Conservation (phyloP, 2,113 vertebrate genomes). For the Pristiophorus japonicus region DNA sequence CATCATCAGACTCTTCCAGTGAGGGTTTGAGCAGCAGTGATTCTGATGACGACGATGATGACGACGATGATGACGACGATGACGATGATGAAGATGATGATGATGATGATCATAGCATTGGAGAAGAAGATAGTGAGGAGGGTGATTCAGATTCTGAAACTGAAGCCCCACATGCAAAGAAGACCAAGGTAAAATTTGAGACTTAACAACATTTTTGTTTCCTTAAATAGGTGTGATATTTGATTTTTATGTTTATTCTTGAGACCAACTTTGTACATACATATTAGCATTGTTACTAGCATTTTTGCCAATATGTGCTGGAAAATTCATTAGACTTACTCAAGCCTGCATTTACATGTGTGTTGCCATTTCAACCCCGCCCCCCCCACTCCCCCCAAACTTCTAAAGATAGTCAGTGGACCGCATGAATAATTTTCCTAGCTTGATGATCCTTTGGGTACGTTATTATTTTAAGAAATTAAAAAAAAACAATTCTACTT, state of each 20-base stretch:
- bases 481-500: background rate
- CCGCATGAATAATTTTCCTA: background rate
- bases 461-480: background rate
- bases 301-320: background rate
- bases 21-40: conserved; percentile 80
- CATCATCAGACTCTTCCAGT: conserved; percentile 79
- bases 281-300: too few species aligned
- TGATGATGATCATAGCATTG: conserved; percentile 74
- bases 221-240: background rate
- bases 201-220: background rate
- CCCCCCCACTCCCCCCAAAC: too few species aligned
- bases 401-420: background rate
- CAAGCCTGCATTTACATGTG: background rate
- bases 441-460: background rate
- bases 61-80: conserved; percentile 68
- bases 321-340: background rate
- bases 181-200: conserved; percentile 62
- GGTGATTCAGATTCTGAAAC: conserved; percentile 76
- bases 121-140: conserved; percentile 76
- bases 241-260: background rate
- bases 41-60: conserved; percentile 84
- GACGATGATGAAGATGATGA: conserved; percentile 46
- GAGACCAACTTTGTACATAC: background rate
- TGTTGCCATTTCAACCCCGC: too few species aligned
- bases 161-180: conserved; percentile 62